Conservation (phyloP, 1,140 invertebrate genomes). For the Drosophila pallidifrons region DNA sequence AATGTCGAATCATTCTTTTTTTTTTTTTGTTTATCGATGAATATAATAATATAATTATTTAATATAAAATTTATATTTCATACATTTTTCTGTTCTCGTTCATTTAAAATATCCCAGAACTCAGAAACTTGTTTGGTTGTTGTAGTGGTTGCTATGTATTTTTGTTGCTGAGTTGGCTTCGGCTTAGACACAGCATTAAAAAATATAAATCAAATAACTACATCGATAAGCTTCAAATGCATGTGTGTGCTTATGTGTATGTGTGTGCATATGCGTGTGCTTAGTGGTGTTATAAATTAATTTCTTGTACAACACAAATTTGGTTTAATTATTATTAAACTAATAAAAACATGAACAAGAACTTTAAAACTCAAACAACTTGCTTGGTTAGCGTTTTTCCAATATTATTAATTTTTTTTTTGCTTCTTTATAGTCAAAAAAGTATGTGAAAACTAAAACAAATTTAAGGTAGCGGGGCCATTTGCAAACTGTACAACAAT, state of each 20-base stretch:
- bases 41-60: slow-evolving; percentile 36
- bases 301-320: slow-evolving; percentile 75
- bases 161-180: slow-evolving; percentile 20
- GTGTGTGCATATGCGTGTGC: slow-evolving; percentile 56
- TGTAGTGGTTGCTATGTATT: slow-evolving; percentile 29
- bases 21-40: slow-evolving; percentile 14
- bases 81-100: slow-evolving; percentile 42
- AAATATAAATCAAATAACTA: slow-evolving; percentile 69
- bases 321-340: slow-evolving; percentile 50
- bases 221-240: slow-evolving; percentile 69
- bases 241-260: slow-evolving; percentile 45
- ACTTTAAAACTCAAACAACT: slow-evolving; percentile 74
- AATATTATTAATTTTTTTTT: slow-evolving; percentile 32
- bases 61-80: slow-evolving; percentile 25
- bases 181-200: slow-evolving; percentile 60
- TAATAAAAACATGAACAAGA: slow-evolving; percentile 59
- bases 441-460: slow-evolving; percentile 73
- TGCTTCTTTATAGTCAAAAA: slow-evolving; percentile 31
- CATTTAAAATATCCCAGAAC: slow-evolving; percentile 84
- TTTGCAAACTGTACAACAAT: slow-evolving; percentile 82
- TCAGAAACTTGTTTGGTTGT: slow-evolving; percentile 79
- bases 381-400: slow-evolving; percentile 49
- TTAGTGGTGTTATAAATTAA: slow-evolving; percentile 79
- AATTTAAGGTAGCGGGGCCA: slow-evolving; percentile 84
- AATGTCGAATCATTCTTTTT: slow-evolving; percentile 17